phyloP scores from a whole-genome alignment of 2,113 vertebrate species.

The Butorides virescens region DNA sequence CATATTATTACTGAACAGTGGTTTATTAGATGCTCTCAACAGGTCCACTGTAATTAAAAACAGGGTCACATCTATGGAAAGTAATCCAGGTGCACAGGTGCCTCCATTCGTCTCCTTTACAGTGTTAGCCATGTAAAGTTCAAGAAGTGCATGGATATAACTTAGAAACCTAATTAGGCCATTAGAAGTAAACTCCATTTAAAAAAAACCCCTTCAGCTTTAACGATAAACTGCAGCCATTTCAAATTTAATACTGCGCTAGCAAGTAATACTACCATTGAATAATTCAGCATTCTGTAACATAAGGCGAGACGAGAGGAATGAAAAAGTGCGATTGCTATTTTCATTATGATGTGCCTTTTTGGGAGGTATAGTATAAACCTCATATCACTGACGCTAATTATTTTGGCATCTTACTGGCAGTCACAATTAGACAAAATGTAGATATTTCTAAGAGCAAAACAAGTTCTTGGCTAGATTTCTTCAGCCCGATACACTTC shows the following conservation, averaged over 20 bases:
- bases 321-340: constrained; percentile 55
- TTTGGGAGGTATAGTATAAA: constrained; percentile 53
- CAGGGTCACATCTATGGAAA: constrained; percentile 50
- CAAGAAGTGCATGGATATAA: constrained; percentile 56
- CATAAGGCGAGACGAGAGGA: constrained; percentile 35
- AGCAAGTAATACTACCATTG: constrained; percentile 57
- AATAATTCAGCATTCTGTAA: constrained; percentile 68
- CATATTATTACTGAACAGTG: constrained; percentile 35
- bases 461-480: constrained; percentile 71
- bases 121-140: constrained; percentile 53
- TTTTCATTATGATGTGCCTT: constrained; percentile 72
- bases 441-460: constrained; percentile 40
- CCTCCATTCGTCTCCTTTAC: constrained; percentile 38
- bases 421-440: constrained; percentile 66
- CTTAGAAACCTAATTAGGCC: constrained; percentile 71
- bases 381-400: constrained; percentile 65
- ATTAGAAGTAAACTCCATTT: constrained; percentile 72
- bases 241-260: constrained; percentile 66
- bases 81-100: constrained; percentile 23
- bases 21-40: constrained; percentile 46
- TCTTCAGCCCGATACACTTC: constrained; percentile 50
- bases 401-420: constrained; percentile 77
- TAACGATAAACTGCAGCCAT: constrained; percentile 61
- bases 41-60: constrained; percentile 64
- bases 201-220: constrained; percentile 52